These are phyloP conservation scores for Meteorus sp. DNA, from an alignment of 1,140 invertebrate species.

Conservation along the genomic window DNA sequence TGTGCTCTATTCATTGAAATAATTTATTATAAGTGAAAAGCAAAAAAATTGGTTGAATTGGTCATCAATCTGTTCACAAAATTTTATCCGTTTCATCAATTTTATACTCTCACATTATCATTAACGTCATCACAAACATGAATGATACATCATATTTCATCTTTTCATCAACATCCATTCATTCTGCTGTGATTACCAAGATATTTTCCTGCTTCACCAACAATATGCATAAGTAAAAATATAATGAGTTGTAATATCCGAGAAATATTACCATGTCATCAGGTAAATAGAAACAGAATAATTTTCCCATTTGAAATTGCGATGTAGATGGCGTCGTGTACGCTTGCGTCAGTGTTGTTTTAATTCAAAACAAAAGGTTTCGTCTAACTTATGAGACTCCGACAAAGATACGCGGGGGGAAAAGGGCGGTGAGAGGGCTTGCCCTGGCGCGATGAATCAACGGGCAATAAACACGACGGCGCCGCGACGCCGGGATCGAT, in stretches of 20 bases:
- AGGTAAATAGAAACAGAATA: neutral
- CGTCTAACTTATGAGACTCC: neutral
- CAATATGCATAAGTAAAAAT: neutral
- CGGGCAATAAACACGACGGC: constrained; percentile 24
- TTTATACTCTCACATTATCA: no score
- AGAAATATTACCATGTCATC: neutral
- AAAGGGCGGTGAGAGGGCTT: neutral
- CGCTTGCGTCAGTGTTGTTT: no score
- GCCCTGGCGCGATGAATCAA: constrained; percentile 22
- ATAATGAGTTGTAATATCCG: neutral
- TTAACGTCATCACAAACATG: no score
- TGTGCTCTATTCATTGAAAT: no score
- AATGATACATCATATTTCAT: no score
- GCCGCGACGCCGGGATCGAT: constrained; percentile 22
- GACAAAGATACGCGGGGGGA: neutral
- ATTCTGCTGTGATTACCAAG: neutral
- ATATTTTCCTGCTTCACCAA: neutral
- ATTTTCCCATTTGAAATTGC: neutral
- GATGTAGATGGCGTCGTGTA: neutral
- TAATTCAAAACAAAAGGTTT: no score
- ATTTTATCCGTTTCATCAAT: neutral
- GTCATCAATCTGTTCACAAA: neutral
- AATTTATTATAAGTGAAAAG: no score
- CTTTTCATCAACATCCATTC: neutral
- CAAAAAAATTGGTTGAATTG: neutral